Evolutionary conservation across 2,888 invertebrate species (phyloP).

Genomic region (Syritta pipiens): DNA sequence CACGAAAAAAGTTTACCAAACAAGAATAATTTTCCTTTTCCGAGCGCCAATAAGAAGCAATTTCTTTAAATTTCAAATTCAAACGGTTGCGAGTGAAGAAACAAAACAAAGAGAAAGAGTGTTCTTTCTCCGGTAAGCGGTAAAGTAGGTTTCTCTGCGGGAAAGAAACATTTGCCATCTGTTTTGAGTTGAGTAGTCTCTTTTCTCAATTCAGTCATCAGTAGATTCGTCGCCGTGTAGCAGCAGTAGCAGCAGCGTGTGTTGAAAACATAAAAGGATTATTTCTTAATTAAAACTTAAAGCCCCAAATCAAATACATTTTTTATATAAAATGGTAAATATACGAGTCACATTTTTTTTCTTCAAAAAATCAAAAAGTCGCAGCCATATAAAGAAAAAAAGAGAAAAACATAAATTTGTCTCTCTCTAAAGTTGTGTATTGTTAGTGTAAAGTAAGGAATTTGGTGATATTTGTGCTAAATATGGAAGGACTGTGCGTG

Average conservation of each 20-base stretch:
- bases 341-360: slow-evolving; percentile 5
- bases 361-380: not conserved
- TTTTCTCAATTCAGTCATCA: not conserved
- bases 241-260: slow-evolving; percentile 23
- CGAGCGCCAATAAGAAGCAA: not conserved
- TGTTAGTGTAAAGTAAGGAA: slow-evolving; percentile 50
- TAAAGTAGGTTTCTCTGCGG: slow-evolving; percentile 48
- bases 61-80: not conserved
- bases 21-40: not conserved
- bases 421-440: slow-evolving; percentile 25
- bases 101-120: not conserved
- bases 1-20: slow-evolving; percentile 4
- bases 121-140: slow-evolving; percentile 6
- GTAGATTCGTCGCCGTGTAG: not conserved
- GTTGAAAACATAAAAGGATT: slow-evolving; percentile 36
- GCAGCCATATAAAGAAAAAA: not conserved
- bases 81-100: too few relatives aligned
- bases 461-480: slow-evolving; percentile 33
- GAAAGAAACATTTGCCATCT: slow-evolving; percentile 64
- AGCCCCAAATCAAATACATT: slow-evolving; percentile 37
- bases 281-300: slow-evolving; percentile 39
- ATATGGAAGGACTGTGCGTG: slow-evolving; percentile 73
- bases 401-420: not conserved
- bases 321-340: slow-evolving; percentile 66
- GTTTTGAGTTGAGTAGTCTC: slow-evolving; percentile 47